These are phyloP conservation scores for Apodemia mormo DNA, from an alignment of 2,888 invertebrate genomes.

Conservation along the genomic window DNA sequence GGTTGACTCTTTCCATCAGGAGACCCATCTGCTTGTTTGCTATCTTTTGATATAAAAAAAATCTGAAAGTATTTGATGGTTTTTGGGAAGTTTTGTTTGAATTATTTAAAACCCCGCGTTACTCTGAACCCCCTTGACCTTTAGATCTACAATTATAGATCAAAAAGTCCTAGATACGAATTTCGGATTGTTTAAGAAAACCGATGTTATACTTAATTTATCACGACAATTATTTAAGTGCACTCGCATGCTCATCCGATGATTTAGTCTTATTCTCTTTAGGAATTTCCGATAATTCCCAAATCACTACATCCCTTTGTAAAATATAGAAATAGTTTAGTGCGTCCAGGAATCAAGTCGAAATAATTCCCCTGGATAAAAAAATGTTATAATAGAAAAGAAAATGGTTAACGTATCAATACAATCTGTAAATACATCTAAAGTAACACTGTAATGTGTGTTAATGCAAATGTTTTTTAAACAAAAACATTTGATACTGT, in stretches of 20 bases:
- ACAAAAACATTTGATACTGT: constrained; percentile 32
- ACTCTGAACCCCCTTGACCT: too few species aligned
- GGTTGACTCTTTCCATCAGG: too few species aligned
- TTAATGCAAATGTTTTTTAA: not conserved
- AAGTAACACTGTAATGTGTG: constrained; percentile 3
- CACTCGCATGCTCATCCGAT: constrained; percentile 75
- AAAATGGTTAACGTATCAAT: constrained; percentile 8
- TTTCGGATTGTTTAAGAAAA: too few species aligned
- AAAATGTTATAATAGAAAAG: constrained; percentile 1
- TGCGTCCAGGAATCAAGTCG: constrained; percentile 4
- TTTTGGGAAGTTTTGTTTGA: too few species aligned
- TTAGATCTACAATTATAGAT: too few species aligned
- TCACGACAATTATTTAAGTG: constrained; percentile 40
- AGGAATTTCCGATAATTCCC: not conserved
- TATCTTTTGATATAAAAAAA: too few species aligned
- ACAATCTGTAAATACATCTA: constrained; percentile 5
- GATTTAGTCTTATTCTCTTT: constrained; percentile 33
- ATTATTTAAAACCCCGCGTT: too few species aligned
- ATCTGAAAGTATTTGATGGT: too few species aligned
- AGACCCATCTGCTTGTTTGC: too few species aligned
- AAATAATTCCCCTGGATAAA: not conserved
- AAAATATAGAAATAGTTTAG: not conserved
- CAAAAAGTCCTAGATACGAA: too few species aligned
- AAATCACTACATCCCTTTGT: not conserved
- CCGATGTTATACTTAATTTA: not conserved